A percentile compares a stretch with the other conserved stretches of the same genome.
phyloP scores from a whole-genome alignment of 2,888 invertebrate species.

The Drosophila formosana region DNA sequence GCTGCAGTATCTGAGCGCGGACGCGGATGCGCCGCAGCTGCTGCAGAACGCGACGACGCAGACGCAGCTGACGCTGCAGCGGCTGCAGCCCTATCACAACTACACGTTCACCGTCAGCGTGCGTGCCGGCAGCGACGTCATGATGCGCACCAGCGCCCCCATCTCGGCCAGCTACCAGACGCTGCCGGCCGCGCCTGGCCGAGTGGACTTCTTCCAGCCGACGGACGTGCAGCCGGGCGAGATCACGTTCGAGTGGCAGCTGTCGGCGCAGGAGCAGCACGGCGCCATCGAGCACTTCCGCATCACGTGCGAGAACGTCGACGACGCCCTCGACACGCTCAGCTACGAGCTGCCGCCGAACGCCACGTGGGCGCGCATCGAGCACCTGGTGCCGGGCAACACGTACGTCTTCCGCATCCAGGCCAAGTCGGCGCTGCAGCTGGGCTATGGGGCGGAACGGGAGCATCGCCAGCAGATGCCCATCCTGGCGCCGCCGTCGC shows the following conservation, averaged over 20 bases:
- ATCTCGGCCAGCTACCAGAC: constrained; percentile 92
- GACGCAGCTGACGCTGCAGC: constrained; percentile 89
- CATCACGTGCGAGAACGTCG: constrained; percentile 90
- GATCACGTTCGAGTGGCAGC: constrained; percentile 92
- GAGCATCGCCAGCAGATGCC: constrained; percentile 92
- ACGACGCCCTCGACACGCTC: constrained; percentile 87
- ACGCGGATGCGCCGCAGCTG: constrained; percentile 88
- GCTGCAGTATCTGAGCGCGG: constrained; percentile 92
- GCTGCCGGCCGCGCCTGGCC: constrained; percentile 93
- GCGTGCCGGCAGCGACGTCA: constrained; percentile 87
- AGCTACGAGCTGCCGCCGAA: constrained; percentile 88
- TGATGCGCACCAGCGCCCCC: constrained; percentile 91
- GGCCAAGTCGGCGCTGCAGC: constrained; percentile 93
- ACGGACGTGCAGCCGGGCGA: constrained; percentile 92
- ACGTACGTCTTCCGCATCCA: constrained; percentile 93
- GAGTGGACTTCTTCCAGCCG: constrained; percentile 91
- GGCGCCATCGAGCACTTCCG: constrained; percentile 93
- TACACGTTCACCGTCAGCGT: constrained; percentile 96
- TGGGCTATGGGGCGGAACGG: constrained; percentile 91
- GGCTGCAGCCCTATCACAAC: constrained; percentile 92
- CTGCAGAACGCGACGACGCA: constrained; percentile 90
- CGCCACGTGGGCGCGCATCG: constrained; percentile 89
- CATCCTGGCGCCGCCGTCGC: constrained; percentile 91
- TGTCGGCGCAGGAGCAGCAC: constrained; percentile 91
- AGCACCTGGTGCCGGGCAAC: constrained; percentile 91